Evolutionary conservation across 2,113 vertebrate species (phyloP), one percentile per base, ranked within the genome.

Genomic region (Epinephelus cyanopodus): DNA sequence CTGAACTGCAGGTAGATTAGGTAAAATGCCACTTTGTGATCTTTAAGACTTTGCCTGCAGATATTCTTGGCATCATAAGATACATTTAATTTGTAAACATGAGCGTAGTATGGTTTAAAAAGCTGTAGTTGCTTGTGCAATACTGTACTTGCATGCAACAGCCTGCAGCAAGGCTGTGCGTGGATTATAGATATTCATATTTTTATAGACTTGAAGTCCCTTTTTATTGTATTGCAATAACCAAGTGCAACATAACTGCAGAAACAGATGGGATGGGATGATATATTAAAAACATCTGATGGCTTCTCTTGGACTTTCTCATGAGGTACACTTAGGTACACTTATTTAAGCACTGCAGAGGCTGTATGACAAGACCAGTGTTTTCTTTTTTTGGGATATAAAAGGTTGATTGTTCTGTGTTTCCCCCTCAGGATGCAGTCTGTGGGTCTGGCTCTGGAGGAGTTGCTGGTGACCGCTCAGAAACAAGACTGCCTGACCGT

Each of bases 401-500:
- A 70, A 62, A 21, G 3, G 13, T 18, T 23, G 33, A 70, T 48
- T 71, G 50, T 58, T 74, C 19, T 54, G 13, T 66, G 7, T 65
- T 7, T 45, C 19, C 7, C 64, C 48, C 23, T 14, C 80, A 94
- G 93, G 83, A 90, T 89, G 92, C 90, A 88, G 57, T 84, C 92
- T 17, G 90, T 73, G 3, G 84, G 87, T 45, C 60, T 90, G 79
- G 93, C 93, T 61, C 80, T 94, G 77, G 93, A 93, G 42, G 93
- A 94, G 85, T 56, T 94, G 73, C 87, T 94, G 77, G 83, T 94
- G 21, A 89, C 92, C 0, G 92, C 93, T 71, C 90, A 93, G 83
- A 91, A 90, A 76, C 92, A 93, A 63, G 87, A 90, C 78, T 93
- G 90, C 50, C 89, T 93, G 56, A 94, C 93, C 6, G 65, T 93